A percentile compares a stretch with the other conserved stretches of the same genome.
These are phyloP conservation scores for Drosophila birchii DNA, from an alignment of 2,888 invertebrate species.

Conservation along the genomic window DNA sequence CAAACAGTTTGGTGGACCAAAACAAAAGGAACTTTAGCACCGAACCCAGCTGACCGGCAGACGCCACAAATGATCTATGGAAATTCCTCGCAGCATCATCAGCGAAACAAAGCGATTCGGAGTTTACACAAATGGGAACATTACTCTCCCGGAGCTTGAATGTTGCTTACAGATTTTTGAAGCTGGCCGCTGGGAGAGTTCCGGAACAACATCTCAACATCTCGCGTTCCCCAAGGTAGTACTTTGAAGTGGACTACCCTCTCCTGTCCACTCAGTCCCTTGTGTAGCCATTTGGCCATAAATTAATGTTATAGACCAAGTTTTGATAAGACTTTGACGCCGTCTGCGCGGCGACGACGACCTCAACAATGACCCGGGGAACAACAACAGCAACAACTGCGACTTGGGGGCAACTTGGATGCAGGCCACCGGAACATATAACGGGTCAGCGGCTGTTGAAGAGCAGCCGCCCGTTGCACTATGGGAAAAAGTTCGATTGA, in stretches of 20 bases:
- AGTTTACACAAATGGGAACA: constrained; percentile 65
- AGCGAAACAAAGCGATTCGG: constrained; percentile 37
- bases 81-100: constrained; percentile 50
- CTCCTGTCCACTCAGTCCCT: constrained; percentile 13
- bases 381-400: constrained; percentile 9
- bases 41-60: constrained; percentile 57
- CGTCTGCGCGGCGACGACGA: constrained; percentile 47
- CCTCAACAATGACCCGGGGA: constrained; percentile 15
- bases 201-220: constrained; percentile 13
- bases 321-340: constrained; percentile 79
- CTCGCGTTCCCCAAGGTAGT: constrained; percentile 32
- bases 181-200: constrained; percentile 32
- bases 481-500: neutral
- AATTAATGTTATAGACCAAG: constrained; percentile 78
- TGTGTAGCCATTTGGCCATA: constrained; percentile 58
- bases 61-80: constrained; percentile 71
- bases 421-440: constrained; percentile 75
- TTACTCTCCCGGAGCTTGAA: constrained; percentile 60
- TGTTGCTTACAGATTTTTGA: constrained; percentile 63
- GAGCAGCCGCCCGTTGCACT: constrained; percentile 37
- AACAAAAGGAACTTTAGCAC: constrained; percentile 40
- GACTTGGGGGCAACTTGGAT: constrained; percentile 4
- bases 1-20: constrained; percentile 39
- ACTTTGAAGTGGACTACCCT: constrained; percentile 62
- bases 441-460: constrained; percentile 72